Evolutionary conservation across 2,113 vertebrate species (phyloP).

Genomic region (Datnioides undecimradiatus): DNA sequence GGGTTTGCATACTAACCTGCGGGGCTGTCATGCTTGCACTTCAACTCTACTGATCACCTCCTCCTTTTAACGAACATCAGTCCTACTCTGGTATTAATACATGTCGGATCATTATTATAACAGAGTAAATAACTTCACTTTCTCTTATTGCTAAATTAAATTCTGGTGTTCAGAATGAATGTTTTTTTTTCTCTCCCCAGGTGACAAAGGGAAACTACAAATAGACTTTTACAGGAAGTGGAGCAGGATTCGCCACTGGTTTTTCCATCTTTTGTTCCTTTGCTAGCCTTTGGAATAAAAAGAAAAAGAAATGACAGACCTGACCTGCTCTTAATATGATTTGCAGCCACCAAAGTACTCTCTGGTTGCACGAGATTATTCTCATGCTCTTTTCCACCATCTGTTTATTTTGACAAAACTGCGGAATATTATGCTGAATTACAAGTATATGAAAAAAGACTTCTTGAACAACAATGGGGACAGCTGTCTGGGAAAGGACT

Average conservation of each 20-base stretch:
- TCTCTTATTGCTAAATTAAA: conserved; percentile 30
- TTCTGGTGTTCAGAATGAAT: conserved; percentile 17
- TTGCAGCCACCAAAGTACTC: not conserved
- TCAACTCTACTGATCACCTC: not conserved
- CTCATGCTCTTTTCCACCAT: not conserved
- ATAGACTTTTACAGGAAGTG: not conserved
- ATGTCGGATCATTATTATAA: not conserved
- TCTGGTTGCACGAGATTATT: not conserved
- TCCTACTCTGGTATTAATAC: not conserved
- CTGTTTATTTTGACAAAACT: not conserved
- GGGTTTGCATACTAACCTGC: conserved; percentile 6
- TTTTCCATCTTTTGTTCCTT: not conserved
- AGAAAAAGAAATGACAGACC: no score
- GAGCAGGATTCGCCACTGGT: conserved; percentile 1
- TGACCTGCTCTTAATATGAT: no score
- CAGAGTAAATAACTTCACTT: conserved; percentile 23
- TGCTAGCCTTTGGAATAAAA: not conserved
- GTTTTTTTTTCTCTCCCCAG: conserved; percentile 2
- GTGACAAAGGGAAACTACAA: conserved; percentile 19
- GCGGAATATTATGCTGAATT: no score
- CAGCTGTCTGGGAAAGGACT: no score
- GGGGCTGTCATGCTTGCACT: not conserved
- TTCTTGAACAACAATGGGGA: no score
- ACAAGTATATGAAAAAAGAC: no score
- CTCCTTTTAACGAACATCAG: not conserved